Percentiles rank a stretch among this genome's conserved stretches.
Evolutionary conservation across 2,113 vertebrate species (phyloP).

Genomic region (Apteryx mantelli): DNA sequence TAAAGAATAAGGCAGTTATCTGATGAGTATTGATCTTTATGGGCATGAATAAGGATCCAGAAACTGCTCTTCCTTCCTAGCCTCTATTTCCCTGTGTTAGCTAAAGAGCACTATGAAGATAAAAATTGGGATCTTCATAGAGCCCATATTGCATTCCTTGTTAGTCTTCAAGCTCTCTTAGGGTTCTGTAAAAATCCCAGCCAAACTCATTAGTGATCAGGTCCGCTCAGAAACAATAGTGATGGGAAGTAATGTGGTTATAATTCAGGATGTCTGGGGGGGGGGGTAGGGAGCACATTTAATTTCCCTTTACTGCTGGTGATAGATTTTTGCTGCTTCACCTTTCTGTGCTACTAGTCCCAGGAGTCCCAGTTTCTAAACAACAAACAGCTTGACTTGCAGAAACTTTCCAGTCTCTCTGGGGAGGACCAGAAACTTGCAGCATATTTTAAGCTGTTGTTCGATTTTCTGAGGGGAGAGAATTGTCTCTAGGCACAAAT

Average conservation of each 20-base stretch:
- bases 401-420: constrained; percentile 69
- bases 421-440: constrained; percentile 50
- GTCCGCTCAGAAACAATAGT: constrained; percentile 37
- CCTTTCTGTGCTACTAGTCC: constrained; percentile 27
- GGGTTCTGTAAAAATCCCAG: constrained; percentile 41
- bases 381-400: constrained; percentile 63
- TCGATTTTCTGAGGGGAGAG: constrained; percentile 70
- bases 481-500: constrained; percentile 76
- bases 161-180: constrained; percentile 34
- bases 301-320: constrained; percentile 61
- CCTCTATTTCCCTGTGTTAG: background rate
- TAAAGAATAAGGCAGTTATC: background rate
- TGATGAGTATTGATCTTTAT: background rate
- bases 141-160: constrained; percentile 7
- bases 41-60: background rate
- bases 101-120: background rate
- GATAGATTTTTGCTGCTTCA: constrained; percentile 64
- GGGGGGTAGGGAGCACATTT: constrained; percentile 28
- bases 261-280: constrained; percentile 28
- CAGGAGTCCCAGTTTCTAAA: constrained; percentile 39
- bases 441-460: constrained; percentile 67
- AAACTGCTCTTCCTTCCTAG: background rate
- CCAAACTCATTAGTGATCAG: constrained; percentile 48
- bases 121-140: background rate
- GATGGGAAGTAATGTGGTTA: constrained; percentile 11